A percentile compares a stretch with the other conserved stretches of the same genome.
Conservation (phyloP, 2,797 vertebrate genomes). For the Lycodopsis pacificus region DNA sequence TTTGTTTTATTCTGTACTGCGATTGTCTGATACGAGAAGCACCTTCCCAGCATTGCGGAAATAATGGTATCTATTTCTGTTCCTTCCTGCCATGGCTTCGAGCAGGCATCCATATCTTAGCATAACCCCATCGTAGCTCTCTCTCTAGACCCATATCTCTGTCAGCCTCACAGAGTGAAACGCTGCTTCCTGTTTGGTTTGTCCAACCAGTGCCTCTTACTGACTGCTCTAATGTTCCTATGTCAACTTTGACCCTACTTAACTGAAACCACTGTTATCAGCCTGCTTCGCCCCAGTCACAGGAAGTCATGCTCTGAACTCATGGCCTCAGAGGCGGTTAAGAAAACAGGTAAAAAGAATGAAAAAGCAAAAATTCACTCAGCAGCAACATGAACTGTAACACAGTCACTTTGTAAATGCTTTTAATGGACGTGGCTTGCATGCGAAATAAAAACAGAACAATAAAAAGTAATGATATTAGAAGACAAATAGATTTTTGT, state of each 20-base stretch:
- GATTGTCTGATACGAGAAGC: constrained; percentile 68
- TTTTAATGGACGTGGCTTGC: constrained; percentile 4
- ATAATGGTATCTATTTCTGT: constrained; percentile 78
- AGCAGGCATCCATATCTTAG: constrained; percentile 72
- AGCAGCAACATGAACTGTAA: constrained; percentile 14
- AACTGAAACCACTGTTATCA: constrained; percentile 69
- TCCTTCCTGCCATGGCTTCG: constrained; percentile 74
- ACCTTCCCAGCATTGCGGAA: constrained; percentile 74
- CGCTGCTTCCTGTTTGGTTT: constrained; percentile 77
- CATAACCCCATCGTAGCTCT: constrained; percentile 67
- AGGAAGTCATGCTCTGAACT: constrained; percentile 73
- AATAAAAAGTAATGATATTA: constrained; percentile 24
- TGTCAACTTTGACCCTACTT: constrained; percentile 68
- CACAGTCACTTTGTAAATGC: constrained; percentile 1
- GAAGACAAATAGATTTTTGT: constrained; percentile 36
- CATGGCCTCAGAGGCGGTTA: constrained; percentile 64
- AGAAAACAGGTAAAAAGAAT: constrained; percentile 47
- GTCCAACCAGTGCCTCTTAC: constrained; percentile 65
- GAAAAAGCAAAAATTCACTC: constrained; percentile 28
- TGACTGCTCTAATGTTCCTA: constrained; percentile 54
- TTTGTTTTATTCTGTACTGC: constrained; percentile 60
- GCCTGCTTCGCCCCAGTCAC: constrained; percentile 51
- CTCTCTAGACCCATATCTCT: constrained; percentile 72
- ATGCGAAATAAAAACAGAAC: constrained; percentile 24
- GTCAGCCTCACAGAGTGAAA: constrained; percentile 68